Conservation (phyloP, 2,113 vertebrate genomes). For the Macrotus californicus region DNA sequence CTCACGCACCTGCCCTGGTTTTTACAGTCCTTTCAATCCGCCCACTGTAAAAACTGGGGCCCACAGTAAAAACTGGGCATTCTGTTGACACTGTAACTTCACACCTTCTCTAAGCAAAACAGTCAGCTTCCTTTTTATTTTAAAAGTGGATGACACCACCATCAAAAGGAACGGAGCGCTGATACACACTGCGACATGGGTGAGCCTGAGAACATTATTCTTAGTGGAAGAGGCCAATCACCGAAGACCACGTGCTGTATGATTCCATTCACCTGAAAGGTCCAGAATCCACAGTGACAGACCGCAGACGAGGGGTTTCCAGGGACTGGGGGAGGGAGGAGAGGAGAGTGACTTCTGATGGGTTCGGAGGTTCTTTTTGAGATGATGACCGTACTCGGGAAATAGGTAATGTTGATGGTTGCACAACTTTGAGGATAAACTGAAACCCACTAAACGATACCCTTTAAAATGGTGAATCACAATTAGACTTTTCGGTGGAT, state of each 20-base stretch:
- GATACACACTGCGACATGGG: not conserved
- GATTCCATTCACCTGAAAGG: not conserved
- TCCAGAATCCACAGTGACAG: not conserved
- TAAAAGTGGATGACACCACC: not conserved
- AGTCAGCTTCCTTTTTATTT: not conserved
- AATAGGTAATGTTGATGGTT: not conserved
- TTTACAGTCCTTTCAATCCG: not conserved
- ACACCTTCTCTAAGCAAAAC: not conserved
- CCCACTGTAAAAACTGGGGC: not conserved
- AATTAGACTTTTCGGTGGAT: no score
- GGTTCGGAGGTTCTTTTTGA: not conserved
- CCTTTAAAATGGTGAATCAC: not conserved
- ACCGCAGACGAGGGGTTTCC: not conserved
- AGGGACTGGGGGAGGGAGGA: not conserved
- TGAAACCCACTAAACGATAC: not conserved
- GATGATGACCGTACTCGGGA: constrained; percentile 8
- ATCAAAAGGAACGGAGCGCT: not conserved
- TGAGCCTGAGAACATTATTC: not conserved
- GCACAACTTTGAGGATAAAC: not conserved
- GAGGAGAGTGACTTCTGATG: not conserved
- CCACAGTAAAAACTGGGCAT: not conserved
- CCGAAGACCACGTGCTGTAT: not conserved
- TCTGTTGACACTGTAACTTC: not conserved
- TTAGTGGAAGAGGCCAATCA: not conserved
- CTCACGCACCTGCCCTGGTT: not conserved